Base-by-base conservation (phyloP, 2,888 invertebrate species). In the Zaprionus bogoriensis region DNA sequence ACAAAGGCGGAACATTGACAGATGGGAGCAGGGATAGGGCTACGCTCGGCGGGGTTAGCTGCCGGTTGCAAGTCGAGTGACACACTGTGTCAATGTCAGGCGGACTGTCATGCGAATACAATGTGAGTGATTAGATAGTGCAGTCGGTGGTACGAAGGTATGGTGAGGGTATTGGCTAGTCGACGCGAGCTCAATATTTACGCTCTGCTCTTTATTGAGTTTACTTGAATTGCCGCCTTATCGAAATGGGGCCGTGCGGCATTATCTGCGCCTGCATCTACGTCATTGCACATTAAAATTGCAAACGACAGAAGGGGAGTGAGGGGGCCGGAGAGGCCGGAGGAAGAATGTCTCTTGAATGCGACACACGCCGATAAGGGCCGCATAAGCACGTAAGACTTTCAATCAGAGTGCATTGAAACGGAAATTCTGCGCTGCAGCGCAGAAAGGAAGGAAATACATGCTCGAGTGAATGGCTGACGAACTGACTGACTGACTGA, bases 341-440 rank as follows among this genome's bases (percentile, higher is more conserved):
- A 4, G 36, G 27, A 4, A 20, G 28, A 14, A 22, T 19, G 4
- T 17, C 71, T 63, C 73, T 81, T 82, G 53, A 61, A 27, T 48
- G 44, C 20, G 46, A 64, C 52, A 62, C 54, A 58, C 44, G 45
- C 38, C 27, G 39, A 48, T 48, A 73, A 65, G 74, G 60, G 63
- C 64, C 67, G 67, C 50, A 73, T 39, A 46, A 74, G 74, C 66
- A 78, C 74, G 68, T 72, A 82, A 78, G 81, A 74, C 76, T 86
- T 82, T 77, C 86, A 83, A 82, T 86, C 82, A 86, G 78, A 72
- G 57, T 72, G 77, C 81, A 82, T 72, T 83, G 84, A 72, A 86
- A 77, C 72, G 87, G 81, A 81, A 86, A 80, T 85, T 85, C 80
- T 79, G 74, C 72, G 80, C 83, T 85, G 85, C 80, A 82, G 80